Evolutionary conservation across 92 coral and sea anemone species (phyloP), one percentile per base, ranked within the genome.

Genomic region (Desmophyllum pertusum): DNA sequence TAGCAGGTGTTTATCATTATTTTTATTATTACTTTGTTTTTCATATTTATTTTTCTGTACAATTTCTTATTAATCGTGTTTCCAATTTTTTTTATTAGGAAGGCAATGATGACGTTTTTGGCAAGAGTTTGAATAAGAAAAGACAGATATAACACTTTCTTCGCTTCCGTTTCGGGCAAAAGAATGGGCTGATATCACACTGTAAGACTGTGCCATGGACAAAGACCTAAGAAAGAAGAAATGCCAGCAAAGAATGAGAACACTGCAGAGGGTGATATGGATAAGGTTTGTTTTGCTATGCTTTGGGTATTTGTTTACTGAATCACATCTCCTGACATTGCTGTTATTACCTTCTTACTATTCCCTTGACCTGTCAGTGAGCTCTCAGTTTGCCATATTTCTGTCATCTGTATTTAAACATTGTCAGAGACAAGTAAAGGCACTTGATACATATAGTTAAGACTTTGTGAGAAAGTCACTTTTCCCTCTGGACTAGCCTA

Each of bases 181-280:
- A 64, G 91, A 89, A 25, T 90, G 96, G 88, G 92, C 85, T 39
- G 93, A 89, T 18, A 80, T 91, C 59, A 94, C 90, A 69, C 98
- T 27, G 93, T 96, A 31, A 89, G 89, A 52, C 83, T 96, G 43
- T 90, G 96, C 65, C 98, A 96, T 84, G 98, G 98, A 23, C 98
- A 96, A 69, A 88, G 96, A 72, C 93, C 93, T 48, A 89, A 73
- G 78, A 81, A 83, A 19, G 52, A 18, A 35, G 42, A 31, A 11
- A 11, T 11, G 50, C 15, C 50, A 51, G 66, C 52, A 43, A 62
- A n/a, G 19, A 17, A 38, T 14, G 75, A 75, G 33, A 39, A 15
- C 19, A 36, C 77, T 13, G 18, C 41, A 19, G 83, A 79, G 74
- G 74, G 5, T n/a, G 13, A 59, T 18, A 8, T 40, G 23, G 36